These are phyloP conservation scores for Aphaenogaster ashmeadi DNA, from an alignment of 1,140 invertebrate species.

Conservation along the genomic window DNA sequence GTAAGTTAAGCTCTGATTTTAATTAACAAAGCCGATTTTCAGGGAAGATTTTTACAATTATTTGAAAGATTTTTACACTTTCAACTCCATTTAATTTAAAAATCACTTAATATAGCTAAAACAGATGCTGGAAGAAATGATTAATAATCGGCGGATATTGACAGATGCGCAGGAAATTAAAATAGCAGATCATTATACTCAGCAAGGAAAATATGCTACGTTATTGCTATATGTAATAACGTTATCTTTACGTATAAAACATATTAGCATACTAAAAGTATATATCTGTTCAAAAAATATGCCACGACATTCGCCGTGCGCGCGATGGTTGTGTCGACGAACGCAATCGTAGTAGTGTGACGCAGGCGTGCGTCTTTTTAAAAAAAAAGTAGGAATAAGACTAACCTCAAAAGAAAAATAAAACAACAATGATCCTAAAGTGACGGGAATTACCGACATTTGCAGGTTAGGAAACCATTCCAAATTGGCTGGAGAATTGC, in stretches of 20 bases:
- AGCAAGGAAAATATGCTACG: not conserved
- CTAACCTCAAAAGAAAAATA: too few species aligned
- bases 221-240: not conserved
- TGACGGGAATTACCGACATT: too few species aligned
- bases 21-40: not conserved
- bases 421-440: too few species aligned
- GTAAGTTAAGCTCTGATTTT: not conserved
- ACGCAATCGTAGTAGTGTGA: too few species aligned
- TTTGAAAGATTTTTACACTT: not conserved
- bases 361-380: too few species aligned
- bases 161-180: conserved; percentile 23
- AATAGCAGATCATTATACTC: conserved; percentile 5
- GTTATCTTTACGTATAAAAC: not conserved
- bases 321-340: too few species aligned
- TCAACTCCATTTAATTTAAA: not conserved
- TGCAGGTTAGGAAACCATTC: too few species aligned
- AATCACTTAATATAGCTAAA: not conserved
- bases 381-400: too few species aligned
- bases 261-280: not conserved
- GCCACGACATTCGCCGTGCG: too few species aligned
- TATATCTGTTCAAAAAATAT: not conserved
- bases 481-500: too few species aligned
- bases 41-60: not conserved
- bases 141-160: conserved; percentile 2
- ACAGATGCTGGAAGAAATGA: not conserved